Evolutionary conservation across 2,113 vertebrate species (phyloP).

Genomic region (Carassius auratus): DNA sequence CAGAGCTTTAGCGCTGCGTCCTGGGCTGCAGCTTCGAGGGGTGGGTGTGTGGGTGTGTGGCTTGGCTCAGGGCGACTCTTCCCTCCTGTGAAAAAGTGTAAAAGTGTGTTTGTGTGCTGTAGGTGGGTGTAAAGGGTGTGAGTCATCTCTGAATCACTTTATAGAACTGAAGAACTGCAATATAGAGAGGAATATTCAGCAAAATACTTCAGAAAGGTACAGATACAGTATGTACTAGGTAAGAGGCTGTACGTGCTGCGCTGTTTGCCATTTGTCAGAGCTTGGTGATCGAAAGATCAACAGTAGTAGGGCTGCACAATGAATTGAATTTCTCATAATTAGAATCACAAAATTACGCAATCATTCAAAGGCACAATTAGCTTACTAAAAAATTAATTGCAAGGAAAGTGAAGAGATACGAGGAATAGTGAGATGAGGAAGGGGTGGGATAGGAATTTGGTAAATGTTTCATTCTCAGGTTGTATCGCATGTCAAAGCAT

Average conservation of each 20-base stretch:
- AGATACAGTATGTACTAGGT: not conserved
- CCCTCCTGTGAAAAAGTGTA: slow-evolving; percentile 56
- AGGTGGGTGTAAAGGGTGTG: slow-evolving; percentile 60
- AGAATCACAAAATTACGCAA: too few relatives aligned
- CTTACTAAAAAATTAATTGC: not conserved
- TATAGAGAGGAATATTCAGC: slow-evolving; percentile 34
- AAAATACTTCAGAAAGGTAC: not conserved
- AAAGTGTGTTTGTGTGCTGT: slow-evolving; percentile 60
- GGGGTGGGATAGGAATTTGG: not conserved
- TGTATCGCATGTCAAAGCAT: not conserved
- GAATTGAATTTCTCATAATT: too few relatives aligned
- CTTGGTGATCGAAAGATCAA: not conserved
- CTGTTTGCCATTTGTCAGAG: not conserved
- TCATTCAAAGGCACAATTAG: too few relatives aligned
- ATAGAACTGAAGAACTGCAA: slow-evolving; percentile 45
- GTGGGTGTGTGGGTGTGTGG: slow-evolving; percentile 54
- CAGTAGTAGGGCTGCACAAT: too few relatives aligned
- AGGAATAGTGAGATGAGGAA: not conserved
- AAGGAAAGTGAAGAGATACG: not conserved
- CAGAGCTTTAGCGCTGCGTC: slow-evolving; percentile 34
- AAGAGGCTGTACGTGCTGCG: not conserved
- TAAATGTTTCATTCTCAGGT: not conserved
- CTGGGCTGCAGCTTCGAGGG: slow-evolving; percentile 26
- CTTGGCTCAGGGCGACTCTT: slow-evolving; percentile 50
- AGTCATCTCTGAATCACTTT: slow-evolving; percentile 61